Evolutionary conservation across 2,888 invertebrate genomes (phyloP).

Genomic region (Microctonus brassicae): DNA sequence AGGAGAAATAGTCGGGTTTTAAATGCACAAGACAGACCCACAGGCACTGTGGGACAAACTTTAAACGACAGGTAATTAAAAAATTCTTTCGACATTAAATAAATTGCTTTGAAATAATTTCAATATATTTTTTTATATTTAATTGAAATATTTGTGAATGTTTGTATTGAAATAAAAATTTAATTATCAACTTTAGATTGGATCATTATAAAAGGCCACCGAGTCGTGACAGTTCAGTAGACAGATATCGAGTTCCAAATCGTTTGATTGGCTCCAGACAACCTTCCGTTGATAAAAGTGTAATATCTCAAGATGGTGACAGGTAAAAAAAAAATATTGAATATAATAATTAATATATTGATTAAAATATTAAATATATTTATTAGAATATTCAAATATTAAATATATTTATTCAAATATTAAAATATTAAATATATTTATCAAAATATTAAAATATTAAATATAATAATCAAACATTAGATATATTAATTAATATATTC

Average conservation of each 20-base stretch:
- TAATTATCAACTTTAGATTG: constrained; percentile 74
- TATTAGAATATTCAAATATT: no score
- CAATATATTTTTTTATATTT: not conserved
- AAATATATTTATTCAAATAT: no score
- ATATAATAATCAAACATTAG: no score
- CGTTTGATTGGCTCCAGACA: constrained; percentile 80
- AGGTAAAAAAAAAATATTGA: constrained; percentile 50
- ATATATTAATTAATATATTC: no score
- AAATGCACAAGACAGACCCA: constrained; percentile 64
- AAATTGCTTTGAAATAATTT: no score
- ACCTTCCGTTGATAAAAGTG: constrained; percentile 81
- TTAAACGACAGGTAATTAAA: constrained; percentile 63
- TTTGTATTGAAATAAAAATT: no score
- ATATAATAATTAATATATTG: no score
- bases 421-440: no score
- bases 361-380: no score
- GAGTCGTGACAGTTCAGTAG: constrained; percentile 88
- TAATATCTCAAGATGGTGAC: constrained; percentile 62
- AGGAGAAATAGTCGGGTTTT: constrained; percentile 66
- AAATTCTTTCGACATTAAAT: not conserved
- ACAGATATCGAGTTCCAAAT: constrained; percentile 81
- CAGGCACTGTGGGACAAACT: constrained; percentile 58
- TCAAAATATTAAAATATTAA: no score
- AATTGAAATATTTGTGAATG: no score
- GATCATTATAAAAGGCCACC: constrained; percentile 95